Evolutionary conservation across 2,113 vertebrate genomes (phyloP), one percentile per base, ranked within the genome.

Genomic region (Stictonetta naevosa): DNA sequence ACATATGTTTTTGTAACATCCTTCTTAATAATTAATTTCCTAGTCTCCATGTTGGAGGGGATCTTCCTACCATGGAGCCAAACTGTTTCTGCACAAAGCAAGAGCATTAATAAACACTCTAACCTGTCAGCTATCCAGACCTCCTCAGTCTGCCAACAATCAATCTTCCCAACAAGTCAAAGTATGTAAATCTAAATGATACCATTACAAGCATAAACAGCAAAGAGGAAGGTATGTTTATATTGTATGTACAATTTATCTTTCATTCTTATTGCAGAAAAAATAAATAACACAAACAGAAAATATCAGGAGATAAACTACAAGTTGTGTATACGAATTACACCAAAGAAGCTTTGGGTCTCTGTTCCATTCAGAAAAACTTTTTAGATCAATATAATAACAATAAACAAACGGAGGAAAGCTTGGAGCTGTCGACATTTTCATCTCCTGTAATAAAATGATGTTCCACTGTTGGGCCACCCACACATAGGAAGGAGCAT

Each of bases 1-100:
- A 96, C 31, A 28, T 82, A 81, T 62, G 76, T 82, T 94, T 96
- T 96, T 89, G 80, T 82, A 96, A 86, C 92, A 94, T 96, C 95
- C 83, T 93, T 88, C 92, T 97, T 94, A 96, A 96, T 97, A 93
- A 96, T 97, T 97, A 44, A 97, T 94, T 76, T 87, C 16, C 69
- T 40, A 95, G 90, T 84, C 95, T 96, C 73, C 86, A 60, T 31
- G 18, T 86, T 94, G 11, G 74, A 92, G 76, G 85, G 80, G 48
- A 84, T 90, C 82, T 93, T 96, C 90, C 50, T 48, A 29, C 66
- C 28, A n/a, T 82, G 88, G 89, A 96, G 95, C 91, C 95, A 92
- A 96, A 81, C 8, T 53, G 86, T 55, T 90, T 92, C 77, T 83
- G n/a, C 22, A 25, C 40, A 84, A 76, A 76, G 52, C 73, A 79